These are phyloP conservation scores for Heliconius himera DNA, from an alignment of 1,140 invertebrate genomes.

Conservation along the genomic window DNA sequence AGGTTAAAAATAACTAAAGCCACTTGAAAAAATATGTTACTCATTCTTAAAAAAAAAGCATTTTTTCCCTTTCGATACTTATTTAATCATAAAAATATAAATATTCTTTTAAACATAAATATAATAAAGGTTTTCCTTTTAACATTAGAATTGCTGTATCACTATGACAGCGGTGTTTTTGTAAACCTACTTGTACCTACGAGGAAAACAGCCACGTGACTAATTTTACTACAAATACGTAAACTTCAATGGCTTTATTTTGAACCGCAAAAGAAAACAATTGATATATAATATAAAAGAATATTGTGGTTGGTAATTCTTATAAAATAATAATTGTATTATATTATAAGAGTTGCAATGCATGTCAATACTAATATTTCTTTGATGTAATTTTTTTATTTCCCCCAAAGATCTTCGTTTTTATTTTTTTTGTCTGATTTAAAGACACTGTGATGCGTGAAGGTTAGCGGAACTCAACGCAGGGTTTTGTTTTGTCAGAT, in stretches of 20 bases:
- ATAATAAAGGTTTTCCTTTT: background rate
- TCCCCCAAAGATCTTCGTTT: too few species aligned
- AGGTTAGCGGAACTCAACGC: too few species aligned
- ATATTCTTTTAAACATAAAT: too few species aligned
- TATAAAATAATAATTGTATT: background rate
- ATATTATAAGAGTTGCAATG: background rate
- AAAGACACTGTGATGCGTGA: too few species aligned
- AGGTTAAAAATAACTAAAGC: background rate
- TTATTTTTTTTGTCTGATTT: too few species aligned
- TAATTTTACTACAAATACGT: background rate
- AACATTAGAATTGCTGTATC: background rate
- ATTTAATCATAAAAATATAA: too few species aligned
- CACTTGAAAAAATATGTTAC: background rate
- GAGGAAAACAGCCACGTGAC: background rate
- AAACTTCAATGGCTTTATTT: background rate
- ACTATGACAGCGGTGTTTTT: background rate
- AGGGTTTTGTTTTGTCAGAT: too few species aligned
- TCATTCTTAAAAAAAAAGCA: background rate
- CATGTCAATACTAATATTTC: background rate
- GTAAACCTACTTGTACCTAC: background rate
- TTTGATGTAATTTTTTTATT: background rate
- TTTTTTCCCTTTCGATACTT: too few species aligned
- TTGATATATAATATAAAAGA: background rate
- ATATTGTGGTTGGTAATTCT: background rate
- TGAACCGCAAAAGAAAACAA: conserved; percentile 9